Evolutionary conservation across 2,797 vertebrate species (phyloP), one percentile per base, ranked within the genome.

Genomic region (Champsocephalus gunnari): DNA sequence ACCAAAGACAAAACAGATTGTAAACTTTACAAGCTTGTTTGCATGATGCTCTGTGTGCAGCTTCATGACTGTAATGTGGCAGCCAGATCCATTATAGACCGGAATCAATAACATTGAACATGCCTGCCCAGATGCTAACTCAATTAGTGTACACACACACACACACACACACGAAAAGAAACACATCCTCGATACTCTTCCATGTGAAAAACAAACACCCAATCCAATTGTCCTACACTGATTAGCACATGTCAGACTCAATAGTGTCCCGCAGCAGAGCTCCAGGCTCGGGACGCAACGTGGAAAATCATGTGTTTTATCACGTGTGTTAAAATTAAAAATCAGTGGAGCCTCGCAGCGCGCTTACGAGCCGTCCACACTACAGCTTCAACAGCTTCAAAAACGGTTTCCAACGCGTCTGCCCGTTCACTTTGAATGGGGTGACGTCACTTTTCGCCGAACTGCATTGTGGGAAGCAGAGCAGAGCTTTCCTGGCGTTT

Each of bases 101-200:
- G 0, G 12, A 72, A 91, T 92, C 91, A 92, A 91, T 91, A 86
- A 19, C 48, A 75, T 73, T 57, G 80, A 88, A 87, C 81, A 80
- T 54, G 79, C 57, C 70, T 74, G 77, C 56, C 60, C 43, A 55
- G 79, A 84, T 86, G 70, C 80, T 75, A 84, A 77, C 45, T 77
- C 69, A 77, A 58, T 62, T 75, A 50, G 47, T 76, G 19, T 3
- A 19, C 21, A 21, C 28, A 48, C 38, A 6, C 12, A 32, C 12
- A 28, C 12, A 32, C 10, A 28, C 7, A 50, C 32, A 50, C 53
- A 60, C 51, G 48, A 1, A 51, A 44, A 48, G 1, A 55, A 10
- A 45, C 34, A 24, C 53, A 70, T 38, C 34, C 19, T 16, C 0
- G 2, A 57, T 12, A 55, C 17, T 60, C 34, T 28, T 63, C 45